Percentiles rank a stretch among this genome's conserved stretches.
Conservation (phyloP, 2,113 vertebrate species). For the Smithornis capensis region DNA sequence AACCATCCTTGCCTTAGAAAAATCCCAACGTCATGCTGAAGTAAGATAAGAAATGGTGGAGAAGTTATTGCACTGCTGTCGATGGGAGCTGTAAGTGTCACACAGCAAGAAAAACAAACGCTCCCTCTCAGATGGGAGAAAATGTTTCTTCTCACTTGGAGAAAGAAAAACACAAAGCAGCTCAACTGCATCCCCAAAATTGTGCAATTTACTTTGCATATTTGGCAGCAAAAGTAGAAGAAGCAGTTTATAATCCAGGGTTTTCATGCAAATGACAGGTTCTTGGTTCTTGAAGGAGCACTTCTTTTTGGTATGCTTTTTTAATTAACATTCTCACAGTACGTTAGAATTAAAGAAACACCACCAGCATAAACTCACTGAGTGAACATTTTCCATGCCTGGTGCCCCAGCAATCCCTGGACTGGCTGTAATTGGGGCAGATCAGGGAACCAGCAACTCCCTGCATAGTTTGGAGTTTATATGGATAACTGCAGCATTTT, state of each 20-base stretch:
- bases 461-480: not conserved
- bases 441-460: not conserved
- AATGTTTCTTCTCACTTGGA: slow-evolving; percentile 41
- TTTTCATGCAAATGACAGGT: slow-evolving; percentile 58
- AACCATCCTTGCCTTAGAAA: not conserved
- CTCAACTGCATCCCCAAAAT: slow-evolving; percentile 45
- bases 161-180: slow-evolving; percentile 40
- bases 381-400: not conserved
- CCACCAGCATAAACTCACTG: not conserved
- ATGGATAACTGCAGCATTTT: not conserved
- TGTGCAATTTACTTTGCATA: slow-evolving; percentile 64
- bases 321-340: slow-evolving; percentile 37
- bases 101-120: not conserved
- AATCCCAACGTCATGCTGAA: not conserved
- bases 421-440: not conserved
- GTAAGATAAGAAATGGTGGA: not conserved
- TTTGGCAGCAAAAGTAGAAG: slow-evolving; percentile 64
- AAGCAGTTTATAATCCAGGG: slow-evolving; percentile 53
- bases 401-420: not conserved
- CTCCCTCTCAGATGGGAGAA: not conserved
- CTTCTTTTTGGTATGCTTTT: slow-evolving; percentile 10
- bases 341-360: slow-evolving; percentile 10
- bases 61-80: not conserved
- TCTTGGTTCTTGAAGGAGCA: slow-evolving; percentile 28
- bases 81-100: not conserved